Percentiles rank a stretch among this genome's conserved stretches.
phyloP scores from a whole-genome alignment of 2,888 invertebrate species.

The Brachypalpus laphriformis region DNA sequence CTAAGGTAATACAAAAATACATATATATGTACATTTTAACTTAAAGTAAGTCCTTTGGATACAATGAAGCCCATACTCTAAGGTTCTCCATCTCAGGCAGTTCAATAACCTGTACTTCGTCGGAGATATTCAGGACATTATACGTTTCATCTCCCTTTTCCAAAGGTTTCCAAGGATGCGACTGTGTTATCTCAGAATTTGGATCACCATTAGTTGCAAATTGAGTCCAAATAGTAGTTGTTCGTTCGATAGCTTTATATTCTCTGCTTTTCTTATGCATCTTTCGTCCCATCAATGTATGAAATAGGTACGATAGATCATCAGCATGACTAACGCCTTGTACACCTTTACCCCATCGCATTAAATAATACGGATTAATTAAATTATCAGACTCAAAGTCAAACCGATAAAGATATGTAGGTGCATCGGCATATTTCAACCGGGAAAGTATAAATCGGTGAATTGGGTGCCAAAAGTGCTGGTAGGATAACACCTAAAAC shows the following conservation, averaged over 20 bases:
- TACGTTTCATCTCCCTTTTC: conserved; percentile 65
- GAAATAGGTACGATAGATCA: conserved; percentile 81
- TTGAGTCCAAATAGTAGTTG: conserved; percentile 80
- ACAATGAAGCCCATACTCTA: conserved; percentile 79
- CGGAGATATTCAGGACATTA: conserved; percentile 78
- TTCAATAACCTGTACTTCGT: conserved; percentile 77
- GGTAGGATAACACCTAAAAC: conserved; percentile 78
- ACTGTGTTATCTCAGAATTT: conserved; percentile 76
- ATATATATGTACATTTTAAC: too few relatives aligned
- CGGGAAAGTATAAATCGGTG: conserved; percentile 78
- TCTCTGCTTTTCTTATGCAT: conserved; percentile 77
- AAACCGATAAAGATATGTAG: conserved; percentile 82
- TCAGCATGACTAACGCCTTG: conserved; percentile 81
- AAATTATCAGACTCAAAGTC: conserved; percentile 80
- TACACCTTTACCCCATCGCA: conserved; percentile 78
- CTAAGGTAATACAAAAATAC: too few relatives aligned
- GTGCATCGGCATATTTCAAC: conserved; percentile 76
- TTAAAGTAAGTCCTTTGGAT: too few relatives aligned
- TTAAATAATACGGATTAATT: conserved; percentile 78
- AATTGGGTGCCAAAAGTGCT: conserved; percentile 81
- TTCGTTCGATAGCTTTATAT: conserved; percentile 77
- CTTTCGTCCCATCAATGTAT: conserved; percentile 78
- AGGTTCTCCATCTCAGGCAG: conserved; percentile 77
- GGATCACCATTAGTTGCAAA: conserved; percentile 80
- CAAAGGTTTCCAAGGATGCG: conserved; percentile 76